Percentiles rank a stretch among this genome's conserved stretches.
These are phyloP conservation scores for Clupea harengus DNA, from an alignment of 2,113 vertebrate species.

Conservation along the genomic window DNA sequence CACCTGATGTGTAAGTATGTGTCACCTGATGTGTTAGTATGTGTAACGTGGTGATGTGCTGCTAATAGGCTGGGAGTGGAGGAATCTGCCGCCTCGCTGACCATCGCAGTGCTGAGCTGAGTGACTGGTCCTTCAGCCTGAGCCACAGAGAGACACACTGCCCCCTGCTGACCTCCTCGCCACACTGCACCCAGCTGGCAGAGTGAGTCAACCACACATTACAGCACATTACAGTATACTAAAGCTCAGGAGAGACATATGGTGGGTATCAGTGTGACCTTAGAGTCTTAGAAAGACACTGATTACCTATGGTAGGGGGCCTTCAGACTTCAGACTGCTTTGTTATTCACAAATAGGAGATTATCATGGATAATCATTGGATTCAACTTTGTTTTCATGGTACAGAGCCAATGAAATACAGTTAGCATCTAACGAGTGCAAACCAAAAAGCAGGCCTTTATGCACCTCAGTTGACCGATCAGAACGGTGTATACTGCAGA, in stretches of 20 bases:
- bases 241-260: neutral
- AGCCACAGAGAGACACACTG: slow-evolving; percentile 34
- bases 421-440: neutral
- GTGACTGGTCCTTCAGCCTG: neutral
- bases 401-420: neutral
- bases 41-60: neutral
- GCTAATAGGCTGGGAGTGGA: neutral
- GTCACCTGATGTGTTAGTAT: neutral
- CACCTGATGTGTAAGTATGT: neutral
- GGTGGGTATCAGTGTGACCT: neutral
- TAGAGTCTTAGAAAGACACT: neutral
- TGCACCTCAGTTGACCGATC: neutral
- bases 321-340: too few relatives aligned
- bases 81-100: neutral
- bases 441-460: neutral
- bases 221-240: neutral
- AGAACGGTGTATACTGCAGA: too few relatives aligned
- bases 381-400: neutral
- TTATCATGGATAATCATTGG: neutral
- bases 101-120: neutral
- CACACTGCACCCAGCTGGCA: neutral
- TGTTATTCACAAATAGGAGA: neutral
- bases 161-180: slow-evolving; percentile 13
- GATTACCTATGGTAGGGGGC: neutral
- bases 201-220: neutral